Evolutionary conservation across 2,888 invertebrate species (phyloP).

Genomic region (Mythimna ferrago): DNA sequence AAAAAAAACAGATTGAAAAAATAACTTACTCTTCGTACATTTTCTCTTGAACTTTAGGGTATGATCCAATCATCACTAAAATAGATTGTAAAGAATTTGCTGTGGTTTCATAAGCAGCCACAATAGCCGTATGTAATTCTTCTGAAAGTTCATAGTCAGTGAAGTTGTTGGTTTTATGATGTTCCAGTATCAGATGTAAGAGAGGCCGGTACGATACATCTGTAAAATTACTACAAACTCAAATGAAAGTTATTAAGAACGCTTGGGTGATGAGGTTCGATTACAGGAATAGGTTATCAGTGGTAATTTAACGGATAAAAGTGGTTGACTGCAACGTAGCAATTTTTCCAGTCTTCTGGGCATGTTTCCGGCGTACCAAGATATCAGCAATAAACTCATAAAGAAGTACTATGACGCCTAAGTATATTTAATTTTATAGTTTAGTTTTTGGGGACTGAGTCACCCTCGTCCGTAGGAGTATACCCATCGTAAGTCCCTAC

Average conservation of each 20-base stretch:
- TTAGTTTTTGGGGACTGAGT: too few species aligned
- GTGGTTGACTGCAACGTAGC: too few species aligned
- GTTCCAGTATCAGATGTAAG: constrained; percentile 9
- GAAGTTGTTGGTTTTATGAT: neutral
- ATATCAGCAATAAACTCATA: too few species aligned
- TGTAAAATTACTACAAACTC: neutral
- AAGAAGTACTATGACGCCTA: too few species aligned
- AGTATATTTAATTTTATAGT: too few species aligned
- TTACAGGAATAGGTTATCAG: too few species aligned
- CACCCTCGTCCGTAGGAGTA: too few species aligned
- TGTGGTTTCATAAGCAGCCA: constrained; percentile 9
- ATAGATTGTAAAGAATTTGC: neutral
- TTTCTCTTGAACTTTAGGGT: constrained; percentile 21
- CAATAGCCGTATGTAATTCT: constrained; percentile 9
- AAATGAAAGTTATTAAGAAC: neutral
- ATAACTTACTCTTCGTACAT: neutral
- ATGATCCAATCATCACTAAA: constrained; percentile 19
- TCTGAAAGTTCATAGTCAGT: constrained; percentile 22
- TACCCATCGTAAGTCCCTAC: too few species aligned
- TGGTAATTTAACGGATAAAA: too few species aligned
- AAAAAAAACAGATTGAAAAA: neutral
- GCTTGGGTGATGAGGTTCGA: too few species aligned
- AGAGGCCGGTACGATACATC: constrained; percentile 18
- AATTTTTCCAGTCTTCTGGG: too few species aligned
- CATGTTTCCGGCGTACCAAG: neutral